Evolutionary conservation across 2,113 vertebrate species (phyloP).

Genomic region (Turdus rufiventris): DNA sequence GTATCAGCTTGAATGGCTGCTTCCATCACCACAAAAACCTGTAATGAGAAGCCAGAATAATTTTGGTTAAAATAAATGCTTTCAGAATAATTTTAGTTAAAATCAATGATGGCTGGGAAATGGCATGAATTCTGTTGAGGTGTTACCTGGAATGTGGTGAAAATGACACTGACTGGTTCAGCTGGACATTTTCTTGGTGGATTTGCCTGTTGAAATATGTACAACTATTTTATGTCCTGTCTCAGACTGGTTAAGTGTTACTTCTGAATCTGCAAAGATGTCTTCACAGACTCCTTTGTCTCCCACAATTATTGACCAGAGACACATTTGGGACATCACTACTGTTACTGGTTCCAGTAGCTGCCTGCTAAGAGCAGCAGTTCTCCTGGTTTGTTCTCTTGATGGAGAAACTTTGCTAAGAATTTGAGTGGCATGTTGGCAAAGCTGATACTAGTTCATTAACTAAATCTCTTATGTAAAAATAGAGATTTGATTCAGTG

Average conservation of each 20-base stretch:
- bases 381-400: not conserved
- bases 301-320: not conserved
- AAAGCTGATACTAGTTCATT: not conserved
- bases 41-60: not conserved
- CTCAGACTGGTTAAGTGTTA: not conserved
- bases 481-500: not conserved
- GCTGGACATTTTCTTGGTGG: not conserved
- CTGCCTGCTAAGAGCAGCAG: not conserved
- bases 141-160: not conserved
- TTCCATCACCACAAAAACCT: not conserved
- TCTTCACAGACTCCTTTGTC: not conserved
- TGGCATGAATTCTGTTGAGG: not conserved
- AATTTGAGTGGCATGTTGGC: not conserved
- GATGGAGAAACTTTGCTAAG: not conserved
- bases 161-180: not conserved
- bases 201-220: not conserved
- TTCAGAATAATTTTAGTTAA: not conserved
- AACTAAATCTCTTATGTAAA: not conserved
- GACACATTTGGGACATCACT: not conserved
- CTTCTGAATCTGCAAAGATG: not conserved
- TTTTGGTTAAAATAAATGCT: not conserved
- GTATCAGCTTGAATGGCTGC: not conserved
- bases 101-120: not conserved
- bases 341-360: not conserved
- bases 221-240: fast-evolving